These are phyloP conservation scores for Chelonus formosanus DNA, from an alignment of 2,888 invertebrate genomes.

Conservation along the genomic window DNA sequence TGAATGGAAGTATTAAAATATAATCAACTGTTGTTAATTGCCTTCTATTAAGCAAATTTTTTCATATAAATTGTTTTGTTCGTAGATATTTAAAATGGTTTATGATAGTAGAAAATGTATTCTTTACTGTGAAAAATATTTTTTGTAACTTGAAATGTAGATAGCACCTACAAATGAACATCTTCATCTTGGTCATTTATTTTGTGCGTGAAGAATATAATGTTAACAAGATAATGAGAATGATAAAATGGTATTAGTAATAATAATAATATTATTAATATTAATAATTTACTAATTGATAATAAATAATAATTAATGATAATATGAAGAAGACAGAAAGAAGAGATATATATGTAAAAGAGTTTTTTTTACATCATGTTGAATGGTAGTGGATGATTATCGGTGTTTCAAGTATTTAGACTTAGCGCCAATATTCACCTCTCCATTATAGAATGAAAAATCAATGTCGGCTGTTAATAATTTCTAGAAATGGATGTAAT, in stretches of 20 bases:
- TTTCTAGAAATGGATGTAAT: constrained; percentile 24
- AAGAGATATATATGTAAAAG: constrained; percentile 28
- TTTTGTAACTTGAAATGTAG: constrained; percentile 4
- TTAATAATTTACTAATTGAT: neutral
- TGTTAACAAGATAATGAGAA: constrained; percentile 1
- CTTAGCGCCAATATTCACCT: constrained; percentile 21
- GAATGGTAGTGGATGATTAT: constrained; percentile 27
- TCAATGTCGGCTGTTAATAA: constrained; percentile 32
- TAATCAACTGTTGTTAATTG: too few species aligned
- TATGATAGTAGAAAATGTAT: too few species aligned
- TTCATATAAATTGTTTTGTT: too few species aligned
- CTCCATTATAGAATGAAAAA: constrained; percentile 20
- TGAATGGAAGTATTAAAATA: too few species aligned
- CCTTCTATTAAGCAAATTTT: too few species aligned
- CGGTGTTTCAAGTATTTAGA: constrained; percentile 18
- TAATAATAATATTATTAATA: constrained; percentile 1
- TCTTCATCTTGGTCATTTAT: constrained; percentile 8
- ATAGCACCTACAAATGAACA: neutral
- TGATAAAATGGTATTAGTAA: neutral
- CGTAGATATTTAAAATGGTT: too few species aligned
- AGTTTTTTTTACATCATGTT: constrained; percentile 34
- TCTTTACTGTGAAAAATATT: constrained; percentile 17
- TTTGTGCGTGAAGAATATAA: constrained; percentile 7
- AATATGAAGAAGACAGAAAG: constrained; percentile 1
- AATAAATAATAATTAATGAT: constrained; percentile 3